A percentile compares a stretch with the other conserved stretches of the same genome.
phyloP scores from a whole-genome alignment of 2,797 vertebrate genomes.

The Apodemus agrarius region DNA sequence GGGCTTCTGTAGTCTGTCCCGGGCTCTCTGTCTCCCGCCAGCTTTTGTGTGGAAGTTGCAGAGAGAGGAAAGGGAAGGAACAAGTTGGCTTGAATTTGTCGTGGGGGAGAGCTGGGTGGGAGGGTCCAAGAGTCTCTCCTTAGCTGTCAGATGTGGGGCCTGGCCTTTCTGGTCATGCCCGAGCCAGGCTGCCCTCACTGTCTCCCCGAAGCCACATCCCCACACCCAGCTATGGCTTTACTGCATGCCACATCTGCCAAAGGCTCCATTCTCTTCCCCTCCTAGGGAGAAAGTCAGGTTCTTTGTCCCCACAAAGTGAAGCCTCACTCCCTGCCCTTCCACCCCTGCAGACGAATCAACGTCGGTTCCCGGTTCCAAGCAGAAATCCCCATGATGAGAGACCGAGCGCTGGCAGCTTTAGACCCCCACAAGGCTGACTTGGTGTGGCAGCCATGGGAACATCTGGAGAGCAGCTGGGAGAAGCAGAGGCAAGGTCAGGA shows the following conservation, averaged over 20 bases:
- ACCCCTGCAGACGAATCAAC: conserved; percentile 94
- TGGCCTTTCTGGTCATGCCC: neutral
- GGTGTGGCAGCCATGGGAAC: conserved; percentile 92
- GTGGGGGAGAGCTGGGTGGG: neutral
- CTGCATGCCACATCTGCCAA: neutral
- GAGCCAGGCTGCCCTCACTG: neutral
- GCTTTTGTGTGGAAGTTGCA: neutral
- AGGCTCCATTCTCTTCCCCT: neutral
- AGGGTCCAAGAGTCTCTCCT: neutral
- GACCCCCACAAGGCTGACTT: conserved; percentile 94
- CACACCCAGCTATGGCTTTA: neutral
- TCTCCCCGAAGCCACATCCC: neutral
- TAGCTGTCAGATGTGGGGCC: neutral
- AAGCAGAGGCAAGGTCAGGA: conserved; percentile 91
- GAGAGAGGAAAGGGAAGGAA: neutral
- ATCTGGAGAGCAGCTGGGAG: conserved; percentile 89
- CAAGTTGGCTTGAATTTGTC: neutral
- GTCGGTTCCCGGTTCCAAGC: conserved; percentile 97
- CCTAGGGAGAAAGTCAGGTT: neutral
- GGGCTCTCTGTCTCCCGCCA: neutral
- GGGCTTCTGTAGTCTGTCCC: neutral
- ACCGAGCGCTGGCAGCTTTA: conserved; percentile 88
- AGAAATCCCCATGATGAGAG: conserved; percentile 94
- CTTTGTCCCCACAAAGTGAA: neutral
- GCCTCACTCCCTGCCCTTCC: conserved; percentile 4